Evolutionary conservation across 2,797 vertebrate species (phyloP), one percentile per base, ranked within the genome.

Genomic region (Carduelis carduelis): DNA sequence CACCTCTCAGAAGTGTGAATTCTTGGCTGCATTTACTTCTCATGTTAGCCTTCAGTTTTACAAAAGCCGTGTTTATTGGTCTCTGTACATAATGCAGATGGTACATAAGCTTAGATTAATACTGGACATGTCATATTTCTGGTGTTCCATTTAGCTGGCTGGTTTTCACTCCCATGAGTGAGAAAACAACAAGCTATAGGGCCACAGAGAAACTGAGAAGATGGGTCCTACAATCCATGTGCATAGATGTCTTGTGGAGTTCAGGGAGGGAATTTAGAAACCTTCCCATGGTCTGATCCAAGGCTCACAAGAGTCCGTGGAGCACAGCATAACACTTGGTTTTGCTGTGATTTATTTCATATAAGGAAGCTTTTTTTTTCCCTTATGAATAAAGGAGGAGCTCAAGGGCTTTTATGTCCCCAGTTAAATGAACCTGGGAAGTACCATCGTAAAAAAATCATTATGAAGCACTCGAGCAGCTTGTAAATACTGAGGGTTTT

Each of bases 401-500:
- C 74, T 77, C 1, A 3, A 27, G 27, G 72, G 37, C 21, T 77
- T 50, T 11, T 86, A 47, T 11, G 24, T 13, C 13, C 15, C 5
- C 49, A 74, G 28, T 70, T 78, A 71, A 92, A 77, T 46, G 50
- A 81, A 87, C 61, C 37, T 34, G n/a, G 44, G 78, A 80, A 80
- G 14, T 27, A 41, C 28, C 20, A 59, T 6, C 10, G 50, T 30
- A 44, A 92, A 96, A 92, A 94, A 87, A 56, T 11, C 4, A 76
- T 46, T 52, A 69, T 1, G 2, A 93, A 80, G 74, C 53, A 81
- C 70, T 93, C 72, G 0, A 88, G 55, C 86, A 79, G 60, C 49
- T 72, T 94, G 93, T 96, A 97, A 97, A 97, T 95, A 95, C 56
- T 83, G 96, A 97, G 94, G 89, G 85, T 77, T 98, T 98, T 98